Percentiles rank a stretch among this genome's conserved stretches.
Evolutionary conservation across 2,113 vertebrate species (phyloP).

Genomic region (Centropristis striata): DNA sequence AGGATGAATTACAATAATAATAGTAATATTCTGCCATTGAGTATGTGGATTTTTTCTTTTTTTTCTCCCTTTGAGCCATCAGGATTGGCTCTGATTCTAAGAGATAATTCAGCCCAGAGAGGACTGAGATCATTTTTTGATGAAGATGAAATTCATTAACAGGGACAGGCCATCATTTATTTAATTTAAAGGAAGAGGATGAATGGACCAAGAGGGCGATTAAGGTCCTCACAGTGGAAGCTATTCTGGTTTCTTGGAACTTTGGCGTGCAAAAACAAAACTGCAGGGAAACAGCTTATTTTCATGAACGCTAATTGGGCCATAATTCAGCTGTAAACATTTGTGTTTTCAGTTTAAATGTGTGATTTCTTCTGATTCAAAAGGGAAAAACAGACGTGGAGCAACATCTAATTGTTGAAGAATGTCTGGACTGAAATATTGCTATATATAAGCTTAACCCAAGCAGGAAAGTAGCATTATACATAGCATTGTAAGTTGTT

Average conservation of each 20-base stretch:
- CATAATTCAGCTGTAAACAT: neutral
- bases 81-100: slow-evolving; percentile 8
- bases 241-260: slow-evolving; percentile 23
- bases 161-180: slow-evolving; percentile 52
- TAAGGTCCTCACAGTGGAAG: slow-evolving; percentile 18
- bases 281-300: neutral
- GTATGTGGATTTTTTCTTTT: neutral
- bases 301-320: neutral
- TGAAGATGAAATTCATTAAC: slow-evolving; percentile 39
- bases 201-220: slow-evolving; percentile 25
- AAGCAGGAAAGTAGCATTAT: neutral
- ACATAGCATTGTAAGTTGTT: neutral
- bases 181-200: slow-evolving; percentile 46
- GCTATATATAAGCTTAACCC: neutral
- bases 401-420: slow-evolving; percentile 2
- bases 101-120: slow-evolving; percentile 31
- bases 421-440: slow-evolving; percentile 17
- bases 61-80: slow-evolving; percentile 10
- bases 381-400: slow-evolving; percentile 7
- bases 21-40: neutral
- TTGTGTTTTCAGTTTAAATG: slow-evolving; percentile 11
- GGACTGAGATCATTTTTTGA: slow-evolving; percentile 45
- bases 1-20: neutral
- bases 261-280: neutral
- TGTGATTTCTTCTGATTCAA: neutral